phyloP scores from a whole-genome alignment of 2,113 vertebrate genomes.

The Pantherophis guttatus region DNA sequence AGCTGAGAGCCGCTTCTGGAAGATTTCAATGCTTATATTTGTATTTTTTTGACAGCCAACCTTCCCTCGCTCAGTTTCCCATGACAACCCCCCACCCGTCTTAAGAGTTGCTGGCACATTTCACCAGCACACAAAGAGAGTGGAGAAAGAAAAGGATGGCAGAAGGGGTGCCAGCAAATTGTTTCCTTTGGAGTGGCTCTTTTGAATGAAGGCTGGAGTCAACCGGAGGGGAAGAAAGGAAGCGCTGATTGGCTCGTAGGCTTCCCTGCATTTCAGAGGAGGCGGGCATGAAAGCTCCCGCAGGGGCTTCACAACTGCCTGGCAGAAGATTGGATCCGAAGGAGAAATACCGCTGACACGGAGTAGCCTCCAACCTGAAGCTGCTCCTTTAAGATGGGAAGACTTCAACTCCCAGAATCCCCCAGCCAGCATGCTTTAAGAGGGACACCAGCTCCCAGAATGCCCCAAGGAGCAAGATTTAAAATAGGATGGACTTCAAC shows the following conservation, averaged over 20 bases:
- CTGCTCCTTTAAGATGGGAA: not conserved
- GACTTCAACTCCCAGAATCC: no score
- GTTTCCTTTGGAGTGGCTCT: not conserved
- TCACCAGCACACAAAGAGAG: not conserved
- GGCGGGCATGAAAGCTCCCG: not conserved
- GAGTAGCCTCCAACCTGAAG: not conserved
- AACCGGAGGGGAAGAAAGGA: not conserved
- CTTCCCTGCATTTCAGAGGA: not conserved
- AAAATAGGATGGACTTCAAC: no score
- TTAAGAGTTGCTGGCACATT: not conserved
- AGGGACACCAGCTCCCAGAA: no score
- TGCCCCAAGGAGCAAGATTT: no score
- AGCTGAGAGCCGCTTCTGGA: not conserved
- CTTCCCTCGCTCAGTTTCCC: not conserved
- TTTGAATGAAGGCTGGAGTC: not conserved
- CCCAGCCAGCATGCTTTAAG: no score
- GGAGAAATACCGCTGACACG: not conserved
- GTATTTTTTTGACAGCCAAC: not conserved
- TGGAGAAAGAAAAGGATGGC: not conserved
- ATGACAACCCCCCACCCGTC: not conserved
- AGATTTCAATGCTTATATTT: not conserved
- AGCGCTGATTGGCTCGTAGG: fast-evolving
- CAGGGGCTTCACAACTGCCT: not conserved
- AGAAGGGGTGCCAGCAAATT: not conserved
- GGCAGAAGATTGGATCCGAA: not conserved